Evolutionary conservation across 37 sponge, comb jelly and placozoan genomes (phyloP).

Genomic region (Chondrosia reniformis): DNA sequence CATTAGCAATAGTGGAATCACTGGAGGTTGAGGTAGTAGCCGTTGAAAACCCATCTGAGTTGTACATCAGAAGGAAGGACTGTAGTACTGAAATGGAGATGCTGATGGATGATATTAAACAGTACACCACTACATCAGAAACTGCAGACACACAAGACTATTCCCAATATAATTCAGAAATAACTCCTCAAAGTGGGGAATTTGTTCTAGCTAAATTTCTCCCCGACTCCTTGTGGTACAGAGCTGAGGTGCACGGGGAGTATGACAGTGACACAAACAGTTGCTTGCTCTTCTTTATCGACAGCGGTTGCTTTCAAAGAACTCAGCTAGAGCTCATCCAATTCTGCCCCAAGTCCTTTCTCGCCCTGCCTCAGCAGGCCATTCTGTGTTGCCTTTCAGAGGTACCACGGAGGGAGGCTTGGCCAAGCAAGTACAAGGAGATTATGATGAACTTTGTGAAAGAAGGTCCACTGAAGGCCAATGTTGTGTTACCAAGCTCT

Average conservation of each 20-base stretch:
- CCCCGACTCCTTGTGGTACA: conserved; percentile 58
- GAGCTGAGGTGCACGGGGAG: conserved; percentile 49
- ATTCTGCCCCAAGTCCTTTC: conserved; percentile 60
- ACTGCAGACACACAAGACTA: background rate
- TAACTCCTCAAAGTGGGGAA: conserved; percentile 39
- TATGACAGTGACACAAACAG: conserved; percentile 13
- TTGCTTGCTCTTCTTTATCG: conserved; percentile 53
- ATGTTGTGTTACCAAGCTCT: conserved; percentile 46
- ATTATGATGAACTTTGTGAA: conserved; percentile 29
- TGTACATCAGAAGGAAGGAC: conserved; percentile 64
- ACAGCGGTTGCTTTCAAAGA: conserved; percentile 59
- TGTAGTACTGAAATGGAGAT: conserved; percentile 39
- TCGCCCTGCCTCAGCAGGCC: conserved; percentile 65
- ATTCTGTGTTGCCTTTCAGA: conserved; percentile 63
- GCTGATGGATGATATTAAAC: conserved; percentile 51
- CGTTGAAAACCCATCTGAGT: conserved; percentile 46
- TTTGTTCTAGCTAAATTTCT: conserved; percentile 59
- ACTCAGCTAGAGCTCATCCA: conserved; percentile 25
- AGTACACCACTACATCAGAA: conserved; percentile 49
- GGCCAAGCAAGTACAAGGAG: conserved; percentile 52
- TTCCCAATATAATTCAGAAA: background rate
- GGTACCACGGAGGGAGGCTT: conserved; percentile 60
- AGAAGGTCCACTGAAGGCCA: conserved; percentile 21
- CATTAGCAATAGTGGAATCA: conserved; percentile 32
- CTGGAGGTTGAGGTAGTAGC: conserved; percentile 40